Conservation (phyloP, 2,797 vertebrate species). For the Smutsia gigantea region DNA sequence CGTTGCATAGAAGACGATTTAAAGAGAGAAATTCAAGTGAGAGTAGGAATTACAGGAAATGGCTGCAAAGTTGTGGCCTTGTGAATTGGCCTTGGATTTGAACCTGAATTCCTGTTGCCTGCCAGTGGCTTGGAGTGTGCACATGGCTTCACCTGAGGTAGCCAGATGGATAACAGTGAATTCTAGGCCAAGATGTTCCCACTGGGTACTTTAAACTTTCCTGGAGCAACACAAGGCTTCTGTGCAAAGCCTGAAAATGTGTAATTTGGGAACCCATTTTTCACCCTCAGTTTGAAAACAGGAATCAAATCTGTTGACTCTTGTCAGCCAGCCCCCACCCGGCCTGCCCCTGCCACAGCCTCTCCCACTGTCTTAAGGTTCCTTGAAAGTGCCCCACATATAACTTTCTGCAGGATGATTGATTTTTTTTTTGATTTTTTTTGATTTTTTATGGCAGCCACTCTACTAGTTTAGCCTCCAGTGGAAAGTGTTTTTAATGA, state of each 20-base stretch:
- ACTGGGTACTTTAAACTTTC: constrained; percentile 61
- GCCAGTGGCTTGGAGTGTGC: neutral
- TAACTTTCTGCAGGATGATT: constrained; percentile 14
- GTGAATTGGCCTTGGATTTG: constrained; percentile 34
- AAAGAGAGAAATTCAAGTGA: constrained; percentile 32
- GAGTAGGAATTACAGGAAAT: neutral
- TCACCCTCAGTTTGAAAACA: constrained; percentile 62
- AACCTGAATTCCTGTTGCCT: constrained; percentile 47
- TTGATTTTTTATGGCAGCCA: neutral
- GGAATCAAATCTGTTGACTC: constrained; percentile 48
- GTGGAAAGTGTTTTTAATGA: constrained; percentile 15
- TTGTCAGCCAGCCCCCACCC: neutral
- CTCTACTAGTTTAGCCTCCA: neutral
- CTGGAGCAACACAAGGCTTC: constrained; percentile 54
- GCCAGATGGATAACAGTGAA: constrained; percentile 51
- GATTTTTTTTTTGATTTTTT: constrained; percentile 35
- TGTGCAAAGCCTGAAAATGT: constrained; percentile 57
- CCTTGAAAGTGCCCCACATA: neutral
- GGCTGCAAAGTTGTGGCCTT: neutral
- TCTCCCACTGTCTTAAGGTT: constrained; percentile 13
- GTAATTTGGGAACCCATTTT: constrained; percentile 49
- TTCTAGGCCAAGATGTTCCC: constrained; percentile 44
- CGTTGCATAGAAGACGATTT: neutral
- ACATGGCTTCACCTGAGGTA: constrained; percentile 50
- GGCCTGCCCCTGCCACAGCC: neutral